Evolutionary conservation across 92 coral and sea anemone genomes (phyloP), one percentile per base, ranked within the genome.

Genomic region (Metridium senile): DNA sequence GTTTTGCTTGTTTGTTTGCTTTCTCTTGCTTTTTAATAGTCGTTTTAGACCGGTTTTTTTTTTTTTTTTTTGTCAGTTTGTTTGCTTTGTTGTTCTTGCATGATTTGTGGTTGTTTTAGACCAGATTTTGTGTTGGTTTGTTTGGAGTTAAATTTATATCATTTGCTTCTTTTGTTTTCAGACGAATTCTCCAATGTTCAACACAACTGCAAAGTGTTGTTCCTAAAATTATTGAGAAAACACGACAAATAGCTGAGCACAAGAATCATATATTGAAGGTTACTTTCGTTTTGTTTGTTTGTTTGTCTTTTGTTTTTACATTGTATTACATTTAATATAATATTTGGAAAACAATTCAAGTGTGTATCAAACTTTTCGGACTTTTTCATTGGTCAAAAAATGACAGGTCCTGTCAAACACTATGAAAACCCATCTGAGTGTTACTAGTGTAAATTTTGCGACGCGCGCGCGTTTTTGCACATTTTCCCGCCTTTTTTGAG

Each of bases 181-280:
- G 84, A 53, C 84, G 77, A 32, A 71, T 79, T 58, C 76, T 70
- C 23, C 68, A 58, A 21, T 70, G 76, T 34, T 69, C 76, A 27
- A 58, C 26, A 79, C 25, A 70, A 25, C 54, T 79, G 2, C 69
- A 69, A 71, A 75, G 18, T 16, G 58, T 79, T 6, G 43, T 79
- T n/a, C 84, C 84, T 33, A 29, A 57, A 25, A 64, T 79, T 1
- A 34, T 56, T 25, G 61, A 35, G 32, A 51, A 58, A 13, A 35
- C 31, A 23, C 54, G 39, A 18, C 49, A 58, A 25, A 59, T 79
- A 31, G 26, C 27, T 31, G 16, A 61, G 22, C 76, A 71, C 22
- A 69, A 58, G 62, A 26, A 58, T 17, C 49, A n/a, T 20, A 26
- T 79, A 10, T 30, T 26, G 8, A 59, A 69, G 84, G 84, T 79